A percentile compares a stretch with the other conserved stretches of the same genome.
These are phyloP conservation scores for Ammodytes dubius DNA, from an alignment of 2,113 vertebrate genomes.

Conservation along the genomic window DNA sequence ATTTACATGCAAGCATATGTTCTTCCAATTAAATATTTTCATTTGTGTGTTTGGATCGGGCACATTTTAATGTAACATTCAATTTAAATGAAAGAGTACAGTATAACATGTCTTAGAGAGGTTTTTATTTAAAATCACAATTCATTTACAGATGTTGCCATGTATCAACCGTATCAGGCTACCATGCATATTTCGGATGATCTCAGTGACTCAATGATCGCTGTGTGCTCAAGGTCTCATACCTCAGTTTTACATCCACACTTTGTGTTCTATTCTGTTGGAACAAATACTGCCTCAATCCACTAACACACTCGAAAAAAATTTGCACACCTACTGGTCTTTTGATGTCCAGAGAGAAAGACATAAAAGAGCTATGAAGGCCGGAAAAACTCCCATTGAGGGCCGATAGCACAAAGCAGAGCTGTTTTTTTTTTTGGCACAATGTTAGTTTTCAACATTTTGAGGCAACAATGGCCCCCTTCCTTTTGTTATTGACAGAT, in stretches of 20 bases:
- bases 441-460: too few relatives aligned
- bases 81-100: too few relatives aligned
- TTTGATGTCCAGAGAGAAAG: constrained; percentile 4
- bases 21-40: constrained; percentile 22
- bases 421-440: neutral
- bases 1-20: constrained; percentile 51
- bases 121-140: constrained; percentile 16
- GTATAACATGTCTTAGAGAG: neutral
- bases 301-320: neutral
- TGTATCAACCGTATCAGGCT: neutral
- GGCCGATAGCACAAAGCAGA: neutral
- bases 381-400: neutral
- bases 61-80: neutral
- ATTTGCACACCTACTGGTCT: neutral
- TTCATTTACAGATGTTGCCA: neutral
- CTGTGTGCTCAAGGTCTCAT: neutral
- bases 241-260: neutral
- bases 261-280: constrained; percentile 4
- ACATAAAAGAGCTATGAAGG: neutral
- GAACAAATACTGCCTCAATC: constrained; percentile 24
- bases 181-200: neutral
- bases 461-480: neutral
- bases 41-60: neutral
- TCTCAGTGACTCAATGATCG: neutral
- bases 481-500: neutral